phyloP scores from a whole-genome alignment of 2,888 invertebrate genomes.

The Chironomus tentans region DNA sequence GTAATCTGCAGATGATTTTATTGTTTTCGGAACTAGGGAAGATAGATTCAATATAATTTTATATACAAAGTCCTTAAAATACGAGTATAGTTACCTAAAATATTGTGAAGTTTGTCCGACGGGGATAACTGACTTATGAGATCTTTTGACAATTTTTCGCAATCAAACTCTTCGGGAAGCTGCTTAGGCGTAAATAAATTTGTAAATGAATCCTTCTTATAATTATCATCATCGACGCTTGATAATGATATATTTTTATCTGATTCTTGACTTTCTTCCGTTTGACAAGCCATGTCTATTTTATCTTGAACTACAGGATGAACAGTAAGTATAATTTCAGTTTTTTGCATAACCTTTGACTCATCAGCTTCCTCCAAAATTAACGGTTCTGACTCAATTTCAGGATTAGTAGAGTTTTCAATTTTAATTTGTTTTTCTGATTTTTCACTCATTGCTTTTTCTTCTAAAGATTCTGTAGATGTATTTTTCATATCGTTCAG shows the following conservation, averaged over 20 bases:
- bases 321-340: constrained; percentile 53
- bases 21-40: constrained; percentile 34
- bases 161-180: constrained; percentile 66
- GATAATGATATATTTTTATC: not conserved
- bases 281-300: constrained; percentile 46
- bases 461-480: not conserved
- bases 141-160: constrained; percentile 59
- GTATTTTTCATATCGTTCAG: not conserved
- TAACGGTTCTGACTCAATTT: not conserved
- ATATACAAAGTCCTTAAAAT: not conserved
- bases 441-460: constrained; percentile 10
- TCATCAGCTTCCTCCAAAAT: not conserved
- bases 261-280: constrained; percentile 39
- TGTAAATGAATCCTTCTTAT: constrained; percentile 29
- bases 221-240: not conserved
- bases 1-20: constrained; percentile 39
- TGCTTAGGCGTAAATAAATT: constrained; percentile 42
- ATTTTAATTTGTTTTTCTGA: constrained; percentile 13
- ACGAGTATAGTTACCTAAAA: constrained; percentile 45
- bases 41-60: not conserved
- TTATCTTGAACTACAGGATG: constrained; percentile 40
- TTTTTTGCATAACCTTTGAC: constrained; percentile 44
- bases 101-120: constrained; percentile 56
- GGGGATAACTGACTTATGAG: constrained; percentile 53
- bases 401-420: not conserved